These are phyloP conservation scores for Petaurus breviceps DNA, from an alignment of 2,113 vertebrate species.

Conservation along the genomic window DNA sequence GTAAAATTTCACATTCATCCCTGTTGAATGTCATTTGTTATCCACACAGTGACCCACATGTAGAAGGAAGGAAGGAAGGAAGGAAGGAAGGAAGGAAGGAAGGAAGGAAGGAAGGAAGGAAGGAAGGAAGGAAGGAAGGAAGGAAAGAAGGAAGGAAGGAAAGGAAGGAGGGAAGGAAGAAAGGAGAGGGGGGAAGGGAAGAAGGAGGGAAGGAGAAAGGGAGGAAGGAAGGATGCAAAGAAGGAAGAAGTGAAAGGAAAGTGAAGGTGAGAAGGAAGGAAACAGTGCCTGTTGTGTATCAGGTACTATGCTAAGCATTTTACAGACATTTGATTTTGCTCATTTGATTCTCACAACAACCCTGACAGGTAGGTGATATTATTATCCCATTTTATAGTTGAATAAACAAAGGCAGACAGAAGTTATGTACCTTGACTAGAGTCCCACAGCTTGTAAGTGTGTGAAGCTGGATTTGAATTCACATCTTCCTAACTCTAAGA, in stretches of 20 bases:
- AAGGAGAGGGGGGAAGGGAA: too few species aligned
- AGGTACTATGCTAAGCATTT: neutral
- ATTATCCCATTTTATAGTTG: neutral
- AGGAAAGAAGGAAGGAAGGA: too few species aligned
- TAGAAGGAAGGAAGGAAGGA: too few species aligned
- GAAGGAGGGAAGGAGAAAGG: too few species aligned
- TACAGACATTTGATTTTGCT: neutral
- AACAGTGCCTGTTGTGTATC: neutral
- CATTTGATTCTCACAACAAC: neutral
- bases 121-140: too few species aligned
- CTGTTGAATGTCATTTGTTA: too few species aligned
- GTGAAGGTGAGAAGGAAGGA: too few species aligned
- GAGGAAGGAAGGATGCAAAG: too few species aligned
- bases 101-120: too few species aligned
- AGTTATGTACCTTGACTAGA: neutral
- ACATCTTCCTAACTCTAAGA: neutral
- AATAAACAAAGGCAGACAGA: neutral
- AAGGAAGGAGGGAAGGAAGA: accelerated
- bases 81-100: too few species aligned
- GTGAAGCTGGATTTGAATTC: neutral
- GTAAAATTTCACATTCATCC: too few species aligned
- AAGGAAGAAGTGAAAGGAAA: neutral
- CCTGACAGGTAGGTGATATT: neutral
- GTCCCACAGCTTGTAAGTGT: neutral
- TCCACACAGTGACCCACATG: too few species aligned